Evolutionary conservation across 2,888 invertebrate species (phyloP).

Genomic region (Acleris emargana): DNA sequence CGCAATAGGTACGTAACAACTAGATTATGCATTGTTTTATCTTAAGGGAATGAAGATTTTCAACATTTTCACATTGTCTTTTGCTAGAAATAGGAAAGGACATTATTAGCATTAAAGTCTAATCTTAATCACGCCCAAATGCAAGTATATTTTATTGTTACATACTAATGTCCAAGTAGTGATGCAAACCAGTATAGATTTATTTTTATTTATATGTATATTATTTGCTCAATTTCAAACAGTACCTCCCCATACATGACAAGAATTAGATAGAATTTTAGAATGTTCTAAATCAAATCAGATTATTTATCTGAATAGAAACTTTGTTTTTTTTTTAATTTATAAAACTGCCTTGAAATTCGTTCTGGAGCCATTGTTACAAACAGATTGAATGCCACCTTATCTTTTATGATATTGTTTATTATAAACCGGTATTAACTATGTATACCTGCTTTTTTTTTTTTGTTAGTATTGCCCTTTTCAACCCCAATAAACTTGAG

Average conservation of each 20-base stretch:
- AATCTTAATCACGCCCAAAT: neutral
- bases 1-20: constrained; percentile 20
- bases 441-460: no score
- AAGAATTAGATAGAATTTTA: constrained; percentile 15
- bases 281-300: neutral
- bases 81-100: neutral
- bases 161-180: neutral
- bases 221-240: constrained; percentile 29
- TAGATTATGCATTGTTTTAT: constrained; percentile 7
- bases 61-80: neutral
- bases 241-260: constrained; percentile 33
- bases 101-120: neutral
- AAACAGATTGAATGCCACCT: no score
- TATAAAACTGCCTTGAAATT: no score
- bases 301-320: no score
- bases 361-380: no score
- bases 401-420: no score
- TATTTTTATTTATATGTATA: constrained; percentile 2
- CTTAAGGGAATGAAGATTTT: constrained; percentile 12
- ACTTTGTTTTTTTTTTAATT: no score
- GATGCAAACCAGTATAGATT: neutral
- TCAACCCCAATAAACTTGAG: no score
- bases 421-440: no score
- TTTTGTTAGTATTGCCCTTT: no score
- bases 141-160: neutral